Evolutionary conservation across 2,888 invertebrate genomes (phyloP), one percentile per base, ranked within the genome.

Genomic region (Cactoblastis cactorum): DNA sequence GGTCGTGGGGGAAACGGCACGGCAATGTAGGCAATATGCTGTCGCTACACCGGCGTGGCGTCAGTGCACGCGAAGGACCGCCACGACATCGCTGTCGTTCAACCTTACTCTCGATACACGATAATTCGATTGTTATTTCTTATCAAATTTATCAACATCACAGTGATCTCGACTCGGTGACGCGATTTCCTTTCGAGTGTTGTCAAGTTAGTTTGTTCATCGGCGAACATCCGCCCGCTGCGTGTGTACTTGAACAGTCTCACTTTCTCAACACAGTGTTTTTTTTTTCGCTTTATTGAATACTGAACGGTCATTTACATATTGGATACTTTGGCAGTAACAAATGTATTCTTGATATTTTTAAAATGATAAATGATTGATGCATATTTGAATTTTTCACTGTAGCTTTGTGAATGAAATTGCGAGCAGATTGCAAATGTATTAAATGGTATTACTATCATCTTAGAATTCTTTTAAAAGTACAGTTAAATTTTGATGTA

Each of bases 11-110:
- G 79, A 71, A 72, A 69, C 68, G 69, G 58, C 57, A 66, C 67
- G 69, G 58, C 57, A 66, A 59, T 67, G 67, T 67, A 57, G 57
- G 59, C 63, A 65, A 59, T 58, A 62, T 66, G 62, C 62, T 65
- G 57, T 58, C 61, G 55, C 59, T 62, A 57, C 63, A 65, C 62
- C 57, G 57, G 49, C 67, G 55, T 51, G 61, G 66, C 82, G 80
- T 83, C 83, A 84, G 86, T 86, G 61, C 64, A 68, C 75, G 72
- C 73, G 73, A 46, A 70, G 73, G 74, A 72, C 69, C 57, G 69
- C 69, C 71, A 60, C 65, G 62, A 50, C 33, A 60, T 62, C 59
- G 61, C 63, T 59, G 61, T 53, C 58, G 56, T 61, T 19, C 15
- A 49, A 41, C 37, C 62, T 65, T 68, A 66, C 56, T 61, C 54